Conservation (phyloP, 2,888 invertebrate species). For the Protodeltote pygarga region DNA sequence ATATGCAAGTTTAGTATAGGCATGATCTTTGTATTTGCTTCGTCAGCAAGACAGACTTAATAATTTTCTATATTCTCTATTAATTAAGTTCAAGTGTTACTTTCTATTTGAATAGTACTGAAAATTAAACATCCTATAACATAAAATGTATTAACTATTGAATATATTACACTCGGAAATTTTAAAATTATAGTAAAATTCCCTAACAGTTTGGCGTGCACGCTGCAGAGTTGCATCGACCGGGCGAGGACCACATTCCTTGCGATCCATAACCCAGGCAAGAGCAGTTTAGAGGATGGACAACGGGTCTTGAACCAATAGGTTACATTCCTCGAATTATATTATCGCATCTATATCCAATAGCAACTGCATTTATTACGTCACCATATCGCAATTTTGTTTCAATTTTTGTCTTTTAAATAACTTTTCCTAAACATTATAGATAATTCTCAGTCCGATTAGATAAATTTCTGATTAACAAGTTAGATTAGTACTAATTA, state of each 20-base stretch:
- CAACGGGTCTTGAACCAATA: slow-evolving; percentile 72
- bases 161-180: too few species aligned
- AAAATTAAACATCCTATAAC: too few species aligned
- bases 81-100: too few species aligned
- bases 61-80: too few species aligned
- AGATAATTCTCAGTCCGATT: too few species aligned
- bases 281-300: slow-evolving; percentile 59
- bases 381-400: slow-evolving; percentile 10
- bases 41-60: too few species aligned
- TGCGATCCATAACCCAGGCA: slow-evolving; percentile 54
- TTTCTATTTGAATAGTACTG: too few species aligned
- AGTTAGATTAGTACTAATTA: too few species aligned
- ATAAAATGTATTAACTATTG: too few species aligned
- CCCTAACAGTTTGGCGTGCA: slow-evolving; percentile 48
- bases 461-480: slow-evolving; percentile 26
- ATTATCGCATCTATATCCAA: slow-evolving; percentile 16
- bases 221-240: slow-evolving; percentile 63
- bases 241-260: slow-evolving; percentile 76
- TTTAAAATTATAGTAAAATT: slow-evolving; percentile 33
- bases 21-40: too few species aligned
- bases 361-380: slow-evolving; percentile 10
- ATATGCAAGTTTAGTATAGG: too few species aligned
- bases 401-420: slow-evolving; percentile 12
- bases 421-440: slow-evolving; percentile 13
- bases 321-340: slow-evolving; percentile 26